Evolutionary conservation across 2,888 invertebrate genomes (phyloP).

Genomic region (Syrista parreyssii): DNA sequence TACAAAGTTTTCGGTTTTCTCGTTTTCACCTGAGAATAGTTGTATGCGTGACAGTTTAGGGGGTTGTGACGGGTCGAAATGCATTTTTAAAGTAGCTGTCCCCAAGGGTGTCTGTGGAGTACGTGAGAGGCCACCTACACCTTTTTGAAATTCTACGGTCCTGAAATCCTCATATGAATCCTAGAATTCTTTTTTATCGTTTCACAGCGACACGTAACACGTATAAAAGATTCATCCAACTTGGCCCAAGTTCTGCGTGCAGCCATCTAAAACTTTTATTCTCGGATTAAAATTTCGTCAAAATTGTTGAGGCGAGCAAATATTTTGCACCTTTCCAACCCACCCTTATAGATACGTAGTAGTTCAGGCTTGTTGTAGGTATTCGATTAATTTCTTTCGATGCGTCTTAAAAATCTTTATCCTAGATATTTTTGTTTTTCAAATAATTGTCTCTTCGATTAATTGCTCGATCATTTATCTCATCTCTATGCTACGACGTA

Average conservation of each 20-base stretch:
- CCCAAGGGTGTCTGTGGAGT: slow-evolving; percentile 30
- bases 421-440: too few species aligned
- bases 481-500: not conserved
- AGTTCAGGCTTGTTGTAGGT: not conserved
- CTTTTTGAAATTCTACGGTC: slow-evolving; percentile 10
- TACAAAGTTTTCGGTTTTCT: not conserved
- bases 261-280: not conserved
- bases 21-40: not conserved
- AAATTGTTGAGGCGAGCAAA: not conserved
- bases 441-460: not conserved
- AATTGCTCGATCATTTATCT: not conserved
- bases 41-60: not conserved
- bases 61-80: slow-evolving; percentile 1
- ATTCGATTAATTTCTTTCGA: too few species aligned
- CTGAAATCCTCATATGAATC: slow-evolving; percentile 4
- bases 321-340: not conserved
- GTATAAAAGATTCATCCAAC: slow-evolving; percentile 49
- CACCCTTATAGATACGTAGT: not conserved
- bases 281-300: not conserved
- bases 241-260: not conserved
- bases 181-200: not conserved
- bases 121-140: slow-evolving; percentile 22
- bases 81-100: slow-evolving; percentile 34
- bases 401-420: too few species aligned
- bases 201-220: slow-evolving; percentile 18